These are phyloP conservation scores for Nibea albiflora DNA, from an alignment of 2,113 vertebrate genomes.

Conservation along the genomic window DNA sequence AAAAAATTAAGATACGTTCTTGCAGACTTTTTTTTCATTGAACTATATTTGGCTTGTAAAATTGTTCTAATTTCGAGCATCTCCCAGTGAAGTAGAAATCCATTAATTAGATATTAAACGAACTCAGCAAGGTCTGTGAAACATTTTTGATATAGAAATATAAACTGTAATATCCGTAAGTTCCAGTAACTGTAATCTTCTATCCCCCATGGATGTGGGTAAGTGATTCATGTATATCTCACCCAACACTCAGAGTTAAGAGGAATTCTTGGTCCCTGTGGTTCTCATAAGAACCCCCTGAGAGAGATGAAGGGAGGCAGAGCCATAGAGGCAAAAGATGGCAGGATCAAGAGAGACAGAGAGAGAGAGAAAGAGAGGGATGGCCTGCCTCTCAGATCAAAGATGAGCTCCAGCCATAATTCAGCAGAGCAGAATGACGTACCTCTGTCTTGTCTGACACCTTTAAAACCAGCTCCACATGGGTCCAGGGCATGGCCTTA, in stretches of 20 bases:
- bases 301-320: constrained; percentile 14
- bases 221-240: constrained; percentile 42
- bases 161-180: not conserved
- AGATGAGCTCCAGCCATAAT: constrained; percentile 77
- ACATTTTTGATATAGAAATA: not conserved
- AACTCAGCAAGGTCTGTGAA: not conserved
- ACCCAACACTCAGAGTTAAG: constrained; percentile 11
- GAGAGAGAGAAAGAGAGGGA: constrained; percentile 29
- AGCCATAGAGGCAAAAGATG: not conserved
- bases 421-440: constrained; percentile 75
- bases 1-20: not conserved
- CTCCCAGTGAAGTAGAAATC: not conserved
- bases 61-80: not conserved
- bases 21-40: not conserved
- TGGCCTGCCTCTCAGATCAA: constrained; percentile 80
- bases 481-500: constrained; percentile 61
- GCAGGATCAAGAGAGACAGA: constrained; percentile 35
- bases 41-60: not conserved
- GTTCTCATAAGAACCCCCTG: constrained; percentile 16
- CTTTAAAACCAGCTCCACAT: constrained; percentile 82
- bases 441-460: constrained; percentile 80
- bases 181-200: not conserved
- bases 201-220: not conserved
- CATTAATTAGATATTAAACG: not conserved
- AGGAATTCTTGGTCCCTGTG: constrained; percentile 34